phyloP scores from a whole-genome alignment of 2,888 invertebrate species.

The Zeuzera pyrina region DNA sequence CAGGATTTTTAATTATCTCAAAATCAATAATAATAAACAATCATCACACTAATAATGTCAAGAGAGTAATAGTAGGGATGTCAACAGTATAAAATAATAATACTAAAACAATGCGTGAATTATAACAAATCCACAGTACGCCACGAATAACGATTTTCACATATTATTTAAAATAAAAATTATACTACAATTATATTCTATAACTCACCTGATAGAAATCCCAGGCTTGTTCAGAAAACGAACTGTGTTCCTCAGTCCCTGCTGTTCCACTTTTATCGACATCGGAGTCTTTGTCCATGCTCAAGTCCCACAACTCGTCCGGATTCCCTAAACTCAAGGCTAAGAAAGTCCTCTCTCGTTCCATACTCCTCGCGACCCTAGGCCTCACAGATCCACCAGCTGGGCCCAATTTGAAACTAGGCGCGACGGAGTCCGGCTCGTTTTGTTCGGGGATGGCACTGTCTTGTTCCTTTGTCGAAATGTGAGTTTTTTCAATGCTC shows the following conservation, averaged over 20 bases:
- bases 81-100: too few relatives aligned
- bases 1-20: too few relatives aligned
- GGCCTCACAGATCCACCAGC: slow-evolving; percentile 60
- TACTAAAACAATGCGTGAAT: too few relatives aligned
- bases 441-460: slow-evolving; percentile 55
- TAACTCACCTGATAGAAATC: slow-evolving; percentile 89
- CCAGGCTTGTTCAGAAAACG: slow-evolving; percentile 94
- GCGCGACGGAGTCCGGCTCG: slow-evolving; percentile 58
- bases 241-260: slow-evolving; percentile 82
- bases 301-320: slow-evolving; percentile 55
- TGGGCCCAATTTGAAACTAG: slow-evolving; percentile 78
- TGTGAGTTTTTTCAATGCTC: slow-evolving; percentile 65
- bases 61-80: too few relatives aligned
- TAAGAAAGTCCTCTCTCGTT: slow-evolving; percentile 51
- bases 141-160: too few relatives aligned
- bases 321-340: slow-evolving; percentile 58
- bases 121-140: too few relatives aligned
- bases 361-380: slow-evolving; percentile 45
- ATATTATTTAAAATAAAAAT: too few relatives aligned
- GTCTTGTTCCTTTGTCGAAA: slow-evolving; percentile 44
- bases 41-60: too few relatives aligned
- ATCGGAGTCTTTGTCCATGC: slow-evolving; percentile 62
- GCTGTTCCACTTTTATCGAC: slow-evolving; percentile 74
- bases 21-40: too few relatives aligned
- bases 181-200: too few relatives aligned